These are phyloP conservation scores for Eurystomus gularis DNA, from an alignment of 2,113 vertebrate species.

Conservation along the genomic window DNA sequence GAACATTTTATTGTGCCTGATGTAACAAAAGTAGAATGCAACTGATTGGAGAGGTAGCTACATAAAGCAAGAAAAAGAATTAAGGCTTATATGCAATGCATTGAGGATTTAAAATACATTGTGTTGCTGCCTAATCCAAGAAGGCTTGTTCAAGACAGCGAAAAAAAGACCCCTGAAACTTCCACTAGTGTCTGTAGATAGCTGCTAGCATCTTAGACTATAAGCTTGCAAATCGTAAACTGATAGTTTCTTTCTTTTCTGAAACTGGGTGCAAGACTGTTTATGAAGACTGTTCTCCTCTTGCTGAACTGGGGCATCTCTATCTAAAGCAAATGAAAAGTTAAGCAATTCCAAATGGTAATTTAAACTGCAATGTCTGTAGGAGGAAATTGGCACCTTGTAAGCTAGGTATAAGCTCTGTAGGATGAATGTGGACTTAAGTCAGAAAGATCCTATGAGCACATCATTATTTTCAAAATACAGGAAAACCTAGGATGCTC, in stretches of 20 bases:
- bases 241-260: not conserved
- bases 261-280: not conserved
- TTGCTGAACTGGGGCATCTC: not conserved
- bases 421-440: not conserved
- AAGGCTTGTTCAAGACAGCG: not conserved
- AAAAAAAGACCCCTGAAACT: too few species aligned
- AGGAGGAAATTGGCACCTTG: not conserved
- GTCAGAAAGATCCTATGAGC: not conserved
- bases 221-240: rapidly evolving
- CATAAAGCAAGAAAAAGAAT: too few species aligned
- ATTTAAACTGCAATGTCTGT: not conserved
- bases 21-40: not conserved
- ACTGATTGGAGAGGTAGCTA: not conserved
- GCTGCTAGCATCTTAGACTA: not conserved
- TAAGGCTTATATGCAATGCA: not conserved
- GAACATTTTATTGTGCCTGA: not conserved
- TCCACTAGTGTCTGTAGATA: not conserved
- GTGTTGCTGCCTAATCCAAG: not conserved
- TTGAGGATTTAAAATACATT: not conserved
- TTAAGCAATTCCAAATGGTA: not conserved
- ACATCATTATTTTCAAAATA: not conserved
- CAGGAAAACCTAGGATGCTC: not conserved
- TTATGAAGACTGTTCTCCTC: not conserved
- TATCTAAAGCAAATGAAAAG: not conserved
- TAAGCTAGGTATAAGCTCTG: not conserved